phyloP scores from a whole-genome alignment of 2,113 vertebrate species.

The Tachysurus fulvidraco region DNA sequence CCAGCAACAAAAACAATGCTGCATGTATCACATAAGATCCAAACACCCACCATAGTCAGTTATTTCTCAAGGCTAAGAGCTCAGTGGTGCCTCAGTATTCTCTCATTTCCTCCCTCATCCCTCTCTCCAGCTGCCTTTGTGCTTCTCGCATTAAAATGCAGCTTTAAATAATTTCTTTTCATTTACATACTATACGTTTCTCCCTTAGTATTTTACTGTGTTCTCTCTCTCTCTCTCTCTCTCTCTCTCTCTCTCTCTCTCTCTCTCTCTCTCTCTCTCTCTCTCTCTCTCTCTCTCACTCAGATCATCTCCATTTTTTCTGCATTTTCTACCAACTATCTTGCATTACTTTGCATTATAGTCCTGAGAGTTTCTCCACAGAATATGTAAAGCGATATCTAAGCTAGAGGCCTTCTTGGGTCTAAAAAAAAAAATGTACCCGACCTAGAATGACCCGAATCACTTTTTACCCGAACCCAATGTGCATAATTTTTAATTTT shows the following conservation, averaged over 20 bases:
- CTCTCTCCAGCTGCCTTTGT: slow-evolving; percentile 11
- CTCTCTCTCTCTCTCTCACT: background rate
- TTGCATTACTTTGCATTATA: background rate
- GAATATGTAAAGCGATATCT: background rate
- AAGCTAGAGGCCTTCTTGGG: no score
- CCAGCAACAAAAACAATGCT: slow-evolving; percentile 39
- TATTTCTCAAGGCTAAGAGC: slow-evolving; percentile 18
- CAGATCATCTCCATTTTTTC: no score
- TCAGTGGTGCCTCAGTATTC: slow-evolving; percentile 10
- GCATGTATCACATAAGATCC: slow-evolving; percentile 29
- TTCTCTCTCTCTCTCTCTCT: background rate
- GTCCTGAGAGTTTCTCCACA: background rate
- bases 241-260: background rate
- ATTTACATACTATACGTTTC: background rate
- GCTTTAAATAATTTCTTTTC: slow-evolving; percentile 1
- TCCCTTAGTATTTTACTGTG: background rate
- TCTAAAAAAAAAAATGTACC: no score
- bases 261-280: background rate
- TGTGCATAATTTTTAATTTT: no score
- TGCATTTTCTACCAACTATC: background rate
- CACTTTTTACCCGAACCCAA: no score
- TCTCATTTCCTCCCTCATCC: background rate
- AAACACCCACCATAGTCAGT: background rate
- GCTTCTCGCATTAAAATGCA: background rate
- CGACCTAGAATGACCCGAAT: no score